These are phyloP conservation scores for Ariopsis seemanni DNA, from an alignment of 2,113 vertebrate species.

Conservation along the genomic window DNA sequence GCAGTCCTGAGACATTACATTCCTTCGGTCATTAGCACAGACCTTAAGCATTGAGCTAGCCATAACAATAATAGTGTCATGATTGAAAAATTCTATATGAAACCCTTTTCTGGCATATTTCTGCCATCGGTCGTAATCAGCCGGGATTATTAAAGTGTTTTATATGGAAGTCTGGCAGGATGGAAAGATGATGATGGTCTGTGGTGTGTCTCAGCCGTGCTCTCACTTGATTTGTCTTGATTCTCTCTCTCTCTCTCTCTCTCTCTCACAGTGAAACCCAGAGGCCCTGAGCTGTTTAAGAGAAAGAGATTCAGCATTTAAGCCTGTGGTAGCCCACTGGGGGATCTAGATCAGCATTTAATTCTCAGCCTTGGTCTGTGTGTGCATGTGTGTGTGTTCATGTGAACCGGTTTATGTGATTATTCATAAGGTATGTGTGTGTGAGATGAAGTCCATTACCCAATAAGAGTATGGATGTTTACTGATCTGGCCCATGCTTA, in stretches of 20 bases:
- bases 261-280: slow-evolving; percentile 63
- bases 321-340: slow-evolving; percentile 75
- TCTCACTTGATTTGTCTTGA: slow-evolving; percentile 61
- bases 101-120: slow-evolving; percentile 34
- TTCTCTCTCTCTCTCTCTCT: slow-evolving; percentile 39
- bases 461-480: slow-evolving; percentile 78
- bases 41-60: slow-evolving; percentile 7
- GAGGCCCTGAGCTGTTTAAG: slow-evolving; percentile 78
- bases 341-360: slow-evolving; percentile 83
- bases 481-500: slow-evolving; percentile 85
- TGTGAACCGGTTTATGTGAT: slow-evolving; percentile 24
- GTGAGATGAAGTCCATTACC: slow-evolving; percentile 69
- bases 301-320: slow-evolving; percentile 76
- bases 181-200: slow-evolving; percentile 47
- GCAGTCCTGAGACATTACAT: no score
- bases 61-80: slow-evolving; percentile 19
- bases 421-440: slow-evolving; percentile 23
- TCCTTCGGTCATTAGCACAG: slow-evolving; percentile 14
- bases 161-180: slow-evolving; percentile 64
- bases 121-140: slow-evolving; percentile 67
- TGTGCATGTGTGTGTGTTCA: slow-evolving; percentile 32
- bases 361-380: slow-evolving; percentile 72
- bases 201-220: slow-evolving; percentile 61
- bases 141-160: slow-evolving; percentile 60
- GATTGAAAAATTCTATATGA: slow-evolving; percentile 15